Evolutionary conservation across 2,797 vertebrate genomes (phyloP), one percentile per base, ranked within the genome.

Genomic region (Champsocephalus gunnari): DNA sequence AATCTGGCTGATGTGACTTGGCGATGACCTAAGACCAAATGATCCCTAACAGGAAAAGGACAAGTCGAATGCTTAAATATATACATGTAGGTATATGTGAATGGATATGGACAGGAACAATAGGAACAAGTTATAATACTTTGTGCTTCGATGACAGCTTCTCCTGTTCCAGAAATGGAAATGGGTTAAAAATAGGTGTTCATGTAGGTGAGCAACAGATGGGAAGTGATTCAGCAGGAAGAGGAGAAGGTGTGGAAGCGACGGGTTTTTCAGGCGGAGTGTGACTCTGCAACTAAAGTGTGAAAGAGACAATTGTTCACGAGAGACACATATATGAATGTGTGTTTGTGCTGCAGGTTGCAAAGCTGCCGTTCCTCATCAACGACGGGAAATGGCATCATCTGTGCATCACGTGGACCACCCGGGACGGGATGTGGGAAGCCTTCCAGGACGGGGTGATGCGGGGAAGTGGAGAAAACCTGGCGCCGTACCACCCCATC

Each of bases 381-480:
- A 98, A 97, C 0, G 97, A 98, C 0, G 97, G 97, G 16, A 98
- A 98, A 69, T 99, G 97, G 97, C 98, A 99, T 89, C 97, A 99
- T 86, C 97, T 99, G 79, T 98, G 97, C 17, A 91, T 99, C 85
- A 96, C 97, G 17, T 99, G 98, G 98, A 99, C 98, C 79, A 99
- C 97, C 0, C 94, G 98, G 3, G 97, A 98, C 0, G 98, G 98
- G 0, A 95, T 99, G 85, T 99, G 98, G 98, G 97, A 99, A 75
- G 98, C 98, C 66, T 99, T 96, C 91, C 97, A 99, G 93, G 97
- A 99, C 0, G 98, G 97, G 19, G 96, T 96, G 7, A 93, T 96
- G 93, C 93, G 95, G 0, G 97, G 97, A 74, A 96, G 59, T 0
- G 98, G 98, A 9, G 97, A 99, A 81, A 99, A 98, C 86, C 90